These are phyloP conservation scores for Falcunculus frontatus DNA, from an alignment of 2,113 vertebrate species.

Conservation along the genomic window DNA sequence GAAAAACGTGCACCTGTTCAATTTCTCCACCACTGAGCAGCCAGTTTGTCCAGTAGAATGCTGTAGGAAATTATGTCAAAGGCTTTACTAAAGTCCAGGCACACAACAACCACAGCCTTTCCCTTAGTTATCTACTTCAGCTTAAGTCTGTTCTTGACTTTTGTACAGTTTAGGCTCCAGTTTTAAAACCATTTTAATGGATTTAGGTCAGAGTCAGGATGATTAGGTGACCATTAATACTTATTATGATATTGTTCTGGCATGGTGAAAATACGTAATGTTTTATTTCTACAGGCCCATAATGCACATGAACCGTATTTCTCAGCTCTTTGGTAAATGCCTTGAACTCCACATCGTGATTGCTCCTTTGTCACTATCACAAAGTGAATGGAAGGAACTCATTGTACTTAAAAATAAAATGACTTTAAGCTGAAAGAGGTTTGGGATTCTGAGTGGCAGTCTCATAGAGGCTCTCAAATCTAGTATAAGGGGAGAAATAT, in stretches of 20 bases:
- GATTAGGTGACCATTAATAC: background rate
- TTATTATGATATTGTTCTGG: background rate
- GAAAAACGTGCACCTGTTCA: rapidly evolving
- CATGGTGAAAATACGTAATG: background rate
- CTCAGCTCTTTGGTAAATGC: background rate
- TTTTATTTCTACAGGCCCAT: background rate
- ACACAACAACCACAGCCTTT: background rate
- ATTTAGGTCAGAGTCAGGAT: background rate
- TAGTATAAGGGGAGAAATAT: background rate
- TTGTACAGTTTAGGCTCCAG: background rate
- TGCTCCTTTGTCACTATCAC: background rate
- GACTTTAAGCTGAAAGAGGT: background rate
- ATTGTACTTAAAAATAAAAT: background rate
- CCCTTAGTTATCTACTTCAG: background rate
- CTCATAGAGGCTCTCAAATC: background rate
- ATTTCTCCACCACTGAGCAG: background rate
- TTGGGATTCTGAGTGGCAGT: background rate
- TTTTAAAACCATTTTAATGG: background rate
- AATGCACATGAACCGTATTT: background rate
- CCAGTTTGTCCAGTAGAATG: background rate
- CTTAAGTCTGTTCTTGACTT: background rate
- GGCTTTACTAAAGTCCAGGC: background rate
- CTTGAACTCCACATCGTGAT: rapidly evolving
- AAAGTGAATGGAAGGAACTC: background rate
- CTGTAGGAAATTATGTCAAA: background rate